Evolutionary conservation across 2,797 vertebrate species (phyloP).

Genomic region (Graptemys geographica): DNA sequence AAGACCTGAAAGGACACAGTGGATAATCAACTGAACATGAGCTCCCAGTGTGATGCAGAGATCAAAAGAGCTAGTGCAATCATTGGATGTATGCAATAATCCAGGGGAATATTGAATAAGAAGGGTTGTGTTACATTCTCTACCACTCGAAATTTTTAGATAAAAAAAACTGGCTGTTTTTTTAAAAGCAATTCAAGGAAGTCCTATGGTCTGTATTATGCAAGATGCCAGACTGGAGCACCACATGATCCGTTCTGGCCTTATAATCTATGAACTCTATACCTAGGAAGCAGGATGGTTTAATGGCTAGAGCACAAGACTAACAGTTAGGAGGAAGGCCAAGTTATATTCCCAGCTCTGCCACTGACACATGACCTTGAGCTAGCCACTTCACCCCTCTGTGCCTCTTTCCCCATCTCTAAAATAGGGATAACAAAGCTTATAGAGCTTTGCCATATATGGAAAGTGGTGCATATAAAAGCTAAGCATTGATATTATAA

Average conservation of each 20-base stretch:
- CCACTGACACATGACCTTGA: background rate
- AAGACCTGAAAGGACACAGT: background rate
- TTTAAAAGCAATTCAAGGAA: background rate
- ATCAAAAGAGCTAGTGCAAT: background rate
- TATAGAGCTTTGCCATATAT: background rate
- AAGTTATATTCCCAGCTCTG: background rate
- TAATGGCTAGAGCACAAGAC: background rate
- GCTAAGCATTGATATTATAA: background rate
- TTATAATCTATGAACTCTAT: background rate
- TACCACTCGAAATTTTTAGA: background rate
- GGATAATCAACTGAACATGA: background rate
- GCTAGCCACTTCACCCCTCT: background rate
- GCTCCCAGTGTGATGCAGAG: background rate
- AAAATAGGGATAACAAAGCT: background rate
- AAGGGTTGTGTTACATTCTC: background rate
- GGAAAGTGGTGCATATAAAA: background rate
- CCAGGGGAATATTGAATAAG: background rate
- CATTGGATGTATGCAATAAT: background rate
- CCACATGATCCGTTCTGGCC: background rate
- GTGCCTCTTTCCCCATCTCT: background rate
- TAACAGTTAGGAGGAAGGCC: background rate
- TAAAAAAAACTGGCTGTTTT: background rate
- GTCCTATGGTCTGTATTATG: background rate
- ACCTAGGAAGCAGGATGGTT: rapidly evolving
- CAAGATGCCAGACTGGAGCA: background rate